Evolutionary conservation across 2,888 invertebrate species (phyloP), one percentile per base, ranked within the genome.

Genomic region (Clusia tigrina): DNA sequence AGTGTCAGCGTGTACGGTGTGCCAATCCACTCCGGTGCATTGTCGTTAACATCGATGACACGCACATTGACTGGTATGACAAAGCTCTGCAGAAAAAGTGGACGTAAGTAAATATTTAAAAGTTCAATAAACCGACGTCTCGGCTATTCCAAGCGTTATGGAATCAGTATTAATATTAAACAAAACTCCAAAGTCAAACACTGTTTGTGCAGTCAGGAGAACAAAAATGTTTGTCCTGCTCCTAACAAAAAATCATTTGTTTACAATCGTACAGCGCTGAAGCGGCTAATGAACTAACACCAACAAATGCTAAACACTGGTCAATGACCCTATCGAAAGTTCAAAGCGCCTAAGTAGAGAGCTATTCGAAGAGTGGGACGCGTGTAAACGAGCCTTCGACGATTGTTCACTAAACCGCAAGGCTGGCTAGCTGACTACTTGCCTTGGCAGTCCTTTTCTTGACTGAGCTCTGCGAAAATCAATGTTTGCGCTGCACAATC

Each of bases 1-100:
- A 95, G 89, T 71, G 94, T 92, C 70, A 91, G 86, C 54, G 89
- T 87, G 83, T 93, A 95, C 0, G 94, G 94, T 1, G 92, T 91
- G 69, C 91, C 92, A 64, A 88, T 85, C 87, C 95, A 95, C 76
- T 87, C 86, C 0, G 95, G 95, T 9, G 93, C 91, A 84, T 95
- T 95, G 85, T 95, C 95, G 82, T 95, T 95, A 66, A 93, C 93
- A 83, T 96, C 95, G 70, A 93, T 94, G 63, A 95, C 95, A 71
- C 94, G 88, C 58, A 83, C 81, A 71, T 83, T 82, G 17, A 82
- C 84, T 10, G 84, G 84, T 32, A 83, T 75, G 10, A 83, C 82
- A 68, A 84, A 84, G 65, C 82, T 83, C 81, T 82, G 72, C 6
- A 57, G 68, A 9, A 67, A 67, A 57, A 71, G 62, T 67, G 42